phyloP scores from a whole-genome alignment of 2,888 invertebrate species.

The Cynaeus angustus region DNA sequence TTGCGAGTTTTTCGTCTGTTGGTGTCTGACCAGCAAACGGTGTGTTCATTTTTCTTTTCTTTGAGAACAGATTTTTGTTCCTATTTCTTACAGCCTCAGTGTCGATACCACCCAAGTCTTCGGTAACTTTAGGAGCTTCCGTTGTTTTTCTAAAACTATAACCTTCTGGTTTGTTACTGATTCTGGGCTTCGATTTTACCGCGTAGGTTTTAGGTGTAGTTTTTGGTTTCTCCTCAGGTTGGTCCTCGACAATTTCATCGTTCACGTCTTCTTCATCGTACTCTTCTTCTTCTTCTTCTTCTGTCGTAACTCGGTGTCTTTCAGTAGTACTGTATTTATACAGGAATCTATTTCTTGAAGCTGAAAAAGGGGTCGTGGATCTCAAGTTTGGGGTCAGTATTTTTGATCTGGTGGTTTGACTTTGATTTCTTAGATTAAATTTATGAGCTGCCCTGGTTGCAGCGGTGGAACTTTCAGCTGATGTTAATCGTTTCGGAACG shows the following conservation, averaged over 20 bases:
- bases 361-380: conserved; percentile 10
- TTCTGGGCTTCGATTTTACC: conserved; percentile 44
- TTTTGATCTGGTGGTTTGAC: conserved; percentile 12
- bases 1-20: conserved; percentile 30
- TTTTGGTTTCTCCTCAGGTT: conserved; percentile 3
- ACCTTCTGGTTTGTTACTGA: conserved; percentile 43
- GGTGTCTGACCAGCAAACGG: conserved; percentile 53
- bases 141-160: conserved; percentile 53
- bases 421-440: conserved; percentile 35
- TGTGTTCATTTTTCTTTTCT: conserved; percentile 66
- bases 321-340: conserved; percentile 54
- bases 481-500: conserved; percentile 50
- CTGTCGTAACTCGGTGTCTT: conserved; percentile 20
- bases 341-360: conserved; percentile 15
- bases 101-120: conserved; percentile 68
- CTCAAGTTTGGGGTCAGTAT: conserved; percentile 13
- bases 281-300: conserved; percentile 39
- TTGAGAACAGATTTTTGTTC: conserved; percentile 74
- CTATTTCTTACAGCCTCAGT: conserved; percentile 73
- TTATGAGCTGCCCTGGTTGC: conserved; percentile 34
- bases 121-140: conserved; percentile 50
- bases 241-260: conserved; percentile 42
- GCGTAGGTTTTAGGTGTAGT: conserved; percentile 5
- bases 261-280: conserved; percentile 45
- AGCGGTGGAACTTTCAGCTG: conserved; percentile 50